These are phyloP conservation scores for Catharus bicknelli DNA, from an alignment of 2,113 vertebrate genomes.

Conservation along the genomic window DNA sequence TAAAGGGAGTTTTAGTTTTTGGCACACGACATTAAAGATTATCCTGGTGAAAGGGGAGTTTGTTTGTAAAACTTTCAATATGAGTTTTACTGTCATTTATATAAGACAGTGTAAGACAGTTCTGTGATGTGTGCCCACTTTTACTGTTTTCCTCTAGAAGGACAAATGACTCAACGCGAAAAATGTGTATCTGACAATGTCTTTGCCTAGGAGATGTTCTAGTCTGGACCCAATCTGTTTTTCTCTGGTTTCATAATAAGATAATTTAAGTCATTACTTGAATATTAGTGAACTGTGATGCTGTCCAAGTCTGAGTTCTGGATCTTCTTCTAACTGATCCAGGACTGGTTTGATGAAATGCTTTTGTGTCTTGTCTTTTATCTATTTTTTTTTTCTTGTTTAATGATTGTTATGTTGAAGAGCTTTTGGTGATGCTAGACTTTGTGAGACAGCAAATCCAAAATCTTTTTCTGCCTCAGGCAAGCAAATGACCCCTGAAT, in stretches of 20 bases:
- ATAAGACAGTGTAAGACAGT: not conserved
- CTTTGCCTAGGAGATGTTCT: not conserved
- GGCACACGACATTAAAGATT: not conserved
- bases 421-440: not conserved
- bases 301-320: not conserved
- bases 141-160: not conserved
- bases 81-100: not conserved
- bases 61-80: not conserved
- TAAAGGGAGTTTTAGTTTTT: slow-evolving; percentile 4
- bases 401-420: not conserved
- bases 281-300: not conserved
- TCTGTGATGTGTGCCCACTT: not conserved
- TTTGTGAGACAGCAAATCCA: not conserved
- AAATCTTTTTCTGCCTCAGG: not conserved
- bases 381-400: not conserved
- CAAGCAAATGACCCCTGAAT: not conserved
- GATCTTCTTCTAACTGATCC: not conserved
- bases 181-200: not conserved
- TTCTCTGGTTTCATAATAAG: not conserved
- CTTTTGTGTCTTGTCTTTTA: not conserved
- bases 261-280: not conserved
- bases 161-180: not conserved
- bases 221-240: not conserved
- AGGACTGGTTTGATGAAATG: not conserved
- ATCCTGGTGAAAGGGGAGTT: not conserved